Conservation (phyloP, 2,113 vertebrate genomes). For the Gadus macrocephalus region DNA sequence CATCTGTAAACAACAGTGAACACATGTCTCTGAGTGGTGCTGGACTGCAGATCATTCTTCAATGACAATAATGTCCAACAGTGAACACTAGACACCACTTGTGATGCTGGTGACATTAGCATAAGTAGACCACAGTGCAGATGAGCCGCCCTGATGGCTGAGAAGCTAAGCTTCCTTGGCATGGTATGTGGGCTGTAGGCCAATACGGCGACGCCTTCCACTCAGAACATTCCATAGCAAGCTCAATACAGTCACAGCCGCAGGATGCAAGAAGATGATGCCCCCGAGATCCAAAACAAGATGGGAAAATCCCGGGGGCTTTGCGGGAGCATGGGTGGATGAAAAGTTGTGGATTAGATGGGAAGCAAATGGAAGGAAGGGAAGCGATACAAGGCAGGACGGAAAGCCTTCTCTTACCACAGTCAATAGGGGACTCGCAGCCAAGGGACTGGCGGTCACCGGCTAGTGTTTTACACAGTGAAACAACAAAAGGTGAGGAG, state of each 20-base stretch:
- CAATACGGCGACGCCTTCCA: no score
- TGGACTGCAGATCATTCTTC: no score
- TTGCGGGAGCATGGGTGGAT: conserved; percentile 23
- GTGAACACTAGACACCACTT: no score
- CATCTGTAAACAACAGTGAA: no score
- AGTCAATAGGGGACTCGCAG: conserved; percentile 72
- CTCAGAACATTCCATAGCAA: conserved; percentile 48
- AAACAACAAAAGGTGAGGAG: conserved; percentile 56
- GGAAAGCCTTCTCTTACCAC: conserved; percentile 68
- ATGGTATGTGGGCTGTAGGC: no score
- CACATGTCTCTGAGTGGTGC: no score
- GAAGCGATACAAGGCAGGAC: conserved; percentile 21
- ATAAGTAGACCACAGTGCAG: no score
- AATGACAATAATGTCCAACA: no score
- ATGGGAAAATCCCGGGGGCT: neutral
- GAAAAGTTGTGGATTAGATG: conserved; percentile 38
- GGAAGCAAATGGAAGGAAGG: conserved; percentile 22
- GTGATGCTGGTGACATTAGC: no score
- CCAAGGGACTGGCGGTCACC: conserved; percentile 67
- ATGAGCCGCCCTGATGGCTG: no score
- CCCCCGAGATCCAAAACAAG: conserved; percentile 36
- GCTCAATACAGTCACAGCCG: conserved; percentile 15
- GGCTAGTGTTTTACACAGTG: conserved; percentile 70
- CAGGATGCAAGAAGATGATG: conserved; percentile 13
- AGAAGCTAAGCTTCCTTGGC: no score